Evolutionary conservation across 1,140 invertebrate species (phyloP).

Genomic region (Oncopeltus fasciatus): DNA sequence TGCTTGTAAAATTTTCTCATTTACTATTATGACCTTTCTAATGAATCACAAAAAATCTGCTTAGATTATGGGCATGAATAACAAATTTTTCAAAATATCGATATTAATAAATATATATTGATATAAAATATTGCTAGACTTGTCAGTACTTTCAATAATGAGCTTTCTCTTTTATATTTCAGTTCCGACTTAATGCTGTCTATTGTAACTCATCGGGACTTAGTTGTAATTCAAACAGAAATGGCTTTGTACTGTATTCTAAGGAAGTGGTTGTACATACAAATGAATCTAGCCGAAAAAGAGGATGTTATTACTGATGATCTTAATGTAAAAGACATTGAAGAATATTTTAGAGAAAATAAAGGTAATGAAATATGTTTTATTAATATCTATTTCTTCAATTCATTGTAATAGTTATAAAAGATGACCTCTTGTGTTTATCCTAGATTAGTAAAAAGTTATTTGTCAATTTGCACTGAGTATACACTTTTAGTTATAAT

Average conservation of each 20-base stretch:
- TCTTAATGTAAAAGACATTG: background rate
- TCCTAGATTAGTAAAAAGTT: too few relatives aligned
- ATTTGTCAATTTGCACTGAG: too few relatives aligned
- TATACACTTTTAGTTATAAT: too few relatives aligned
- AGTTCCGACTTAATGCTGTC: conserved; percentile 48
- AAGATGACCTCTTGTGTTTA: background rate
- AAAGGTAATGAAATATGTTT: background rate
- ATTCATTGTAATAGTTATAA: background rate
- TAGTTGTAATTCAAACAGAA: conserved; percentile 68
- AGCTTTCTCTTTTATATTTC: conserved; percentile 8
- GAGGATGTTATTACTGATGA: too few relatives aligned
- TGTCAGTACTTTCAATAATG: background rate
- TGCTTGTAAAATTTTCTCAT: too few relatives aligned
- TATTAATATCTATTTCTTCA: background rate
- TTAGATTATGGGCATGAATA: too few relatives aligned
- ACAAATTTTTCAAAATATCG: too few relatives aligned
- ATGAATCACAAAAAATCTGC: too few relatives aligned
- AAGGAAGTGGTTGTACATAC: conserved; percentile 48
- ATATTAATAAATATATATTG: too few relatives aligned
- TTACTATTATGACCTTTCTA: too few relatives aligned
- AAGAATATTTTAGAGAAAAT: background rate
- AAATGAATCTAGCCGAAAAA: conserved; percentile 31
- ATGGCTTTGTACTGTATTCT: conserved; percentile 63
- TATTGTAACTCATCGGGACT: conserved; percentile 45
- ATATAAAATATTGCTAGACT: background rate